Base-by-base conservation (phyloP, 1,140 invertebrate genomes). In the Drosophila auraria region DNA sequence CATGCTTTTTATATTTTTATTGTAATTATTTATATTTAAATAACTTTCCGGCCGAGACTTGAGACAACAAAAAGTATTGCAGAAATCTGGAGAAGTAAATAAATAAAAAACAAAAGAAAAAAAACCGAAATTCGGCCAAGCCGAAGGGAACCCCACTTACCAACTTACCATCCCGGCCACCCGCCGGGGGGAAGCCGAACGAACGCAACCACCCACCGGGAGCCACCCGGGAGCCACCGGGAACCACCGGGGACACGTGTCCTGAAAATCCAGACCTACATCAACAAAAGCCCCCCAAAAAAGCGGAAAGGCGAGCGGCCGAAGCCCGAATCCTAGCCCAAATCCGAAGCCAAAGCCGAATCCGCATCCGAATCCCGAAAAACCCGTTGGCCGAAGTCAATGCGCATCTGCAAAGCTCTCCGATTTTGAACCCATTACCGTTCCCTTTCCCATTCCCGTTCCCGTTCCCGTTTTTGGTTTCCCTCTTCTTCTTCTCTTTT, bases 201-300 rank as follows among this genome's bases (percentile, higher is more conserved):
- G 8, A 57, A 38, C 15, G 54, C n/a, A 44, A 11, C 27, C n/a
- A 42, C 7, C 36, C 33, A 36, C 70, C 14, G 50, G 15, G 27
- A 14, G 33, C 59, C 45, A 44, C 17, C 70, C 14, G 50, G 15
- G 27, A 14, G 33, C 59, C 45, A 44, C 17, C 25, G 47, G 44
- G 45, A 25, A 69, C 49, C 63, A 54, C 68, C 38, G 64, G 68
- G 68, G 63, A 86, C 79, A 84, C 82, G 83, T 92, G 91, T 77
- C 89, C 91, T 80, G 72, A 90, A 92, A 91, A 89, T 92, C 91
- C 87, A 92, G 91, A 91, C 87, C 91, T 92, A 92, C 91, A 91
- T 92, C 83, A 92, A 92, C 82, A 90, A 73, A 61, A 79, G 72
- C 71, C 33, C 60, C 42, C 33, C 9, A 30, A 87, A 60, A 84